phyloP scores from a whole-genome alignment of 2,797 vertebrate genomes.

The Galaxias olidus region DNA sequence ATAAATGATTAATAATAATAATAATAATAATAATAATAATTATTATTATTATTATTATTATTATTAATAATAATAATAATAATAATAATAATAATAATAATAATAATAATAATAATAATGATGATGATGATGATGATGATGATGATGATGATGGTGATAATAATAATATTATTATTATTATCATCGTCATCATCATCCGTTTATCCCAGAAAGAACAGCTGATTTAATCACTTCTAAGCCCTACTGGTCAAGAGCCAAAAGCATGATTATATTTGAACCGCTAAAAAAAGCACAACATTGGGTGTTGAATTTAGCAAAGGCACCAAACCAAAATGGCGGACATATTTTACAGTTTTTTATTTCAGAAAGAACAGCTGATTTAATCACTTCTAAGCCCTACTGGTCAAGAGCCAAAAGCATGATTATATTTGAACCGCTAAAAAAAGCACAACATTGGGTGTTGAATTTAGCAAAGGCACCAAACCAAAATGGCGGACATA shows the following conservation, averaged over 20 bases:
- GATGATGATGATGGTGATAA: no score
- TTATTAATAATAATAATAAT: no score
- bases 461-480: background rate
- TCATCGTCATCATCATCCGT: background rate
- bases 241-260: background rate
- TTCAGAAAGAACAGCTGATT: background rate
- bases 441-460: background rate
- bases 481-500: background rate
- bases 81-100: no score
- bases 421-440: background rate
- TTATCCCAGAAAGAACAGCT: background rate
- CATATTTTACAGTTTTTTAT: background rate
- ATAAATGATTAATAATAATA: no score
- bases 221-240: background rate
- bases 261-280: background rate
- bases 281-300: background rate
- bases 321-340: background rate
- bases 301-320: background rate
- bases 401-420: background rate
- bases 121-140: no score
- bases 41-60: no score
- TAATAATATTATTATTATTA: background rate
- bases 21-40: no score
- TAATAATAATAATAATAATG: no score
- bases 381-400: background rate